These are phyloP conservation scores for Luperina nickerlii DNA, from an alignment of 2,888 invertebrate genomes.

Conservation along the genomic window DNA sequence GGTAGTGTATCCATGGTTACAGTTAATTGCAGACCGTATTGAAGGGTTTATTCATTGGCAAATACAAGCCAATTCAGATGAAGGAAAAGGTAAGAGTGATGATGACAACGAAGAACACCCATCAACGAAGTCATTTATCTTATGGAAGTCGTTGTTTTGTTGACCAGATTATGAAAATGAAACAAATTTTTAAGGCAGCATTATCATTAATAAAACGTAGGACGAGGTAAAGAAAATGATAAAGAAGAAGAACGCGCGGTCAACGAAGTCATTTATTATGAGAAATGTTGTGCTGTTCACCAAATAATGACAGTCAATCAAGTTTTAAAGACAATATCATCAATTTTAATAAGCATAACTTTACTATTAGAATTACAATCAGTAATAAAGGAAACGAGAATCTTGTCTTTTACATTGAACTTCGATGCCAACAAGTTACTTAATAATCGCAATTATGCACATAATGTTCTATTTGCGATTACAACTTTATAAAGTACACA, in stretches of 20 bases:
- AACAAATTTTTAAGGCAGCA: neutral
- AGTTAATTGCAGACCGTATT: neutral
- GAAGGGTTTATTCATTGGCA: neutral
- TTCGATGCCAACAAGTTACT: neutral
- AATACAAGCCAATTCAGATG: neutral
- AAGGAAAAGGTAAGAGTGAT: no score
- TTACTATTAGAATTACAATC: neutral
- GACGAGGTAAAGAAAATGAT: neutral
- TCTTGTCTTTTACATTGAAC: neutral
- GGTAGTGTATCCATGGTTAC: no score
- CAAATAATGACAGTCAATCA: neutral
- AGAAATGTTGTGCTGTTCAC: neutral
- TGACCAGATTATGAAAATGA: neutral
- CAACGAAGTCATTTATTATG: neutral
- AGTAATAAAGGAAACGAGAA: neutral
- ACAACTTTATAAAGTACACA: constrained; percentile 22
- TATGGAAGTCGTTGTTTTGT: neutral
- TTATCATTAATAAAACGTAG: no score
- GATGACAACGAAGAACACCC: neutral
- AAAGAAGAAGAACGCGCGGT: neutral
- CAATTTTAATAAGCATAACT: neutral
- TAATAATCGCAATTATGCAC: constrained; percentile 36
- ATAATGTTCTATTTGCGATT: constrained; percentile 39
- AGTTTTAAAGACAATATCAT: neutral
- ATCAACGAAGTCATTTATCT: neutral